Evolutionary conservation across 2,113 vertebrate genomes (phyloP), one percentile per base, ranked within the genome.

Genomic region (Chelonoidis abingdonii): DNA sequence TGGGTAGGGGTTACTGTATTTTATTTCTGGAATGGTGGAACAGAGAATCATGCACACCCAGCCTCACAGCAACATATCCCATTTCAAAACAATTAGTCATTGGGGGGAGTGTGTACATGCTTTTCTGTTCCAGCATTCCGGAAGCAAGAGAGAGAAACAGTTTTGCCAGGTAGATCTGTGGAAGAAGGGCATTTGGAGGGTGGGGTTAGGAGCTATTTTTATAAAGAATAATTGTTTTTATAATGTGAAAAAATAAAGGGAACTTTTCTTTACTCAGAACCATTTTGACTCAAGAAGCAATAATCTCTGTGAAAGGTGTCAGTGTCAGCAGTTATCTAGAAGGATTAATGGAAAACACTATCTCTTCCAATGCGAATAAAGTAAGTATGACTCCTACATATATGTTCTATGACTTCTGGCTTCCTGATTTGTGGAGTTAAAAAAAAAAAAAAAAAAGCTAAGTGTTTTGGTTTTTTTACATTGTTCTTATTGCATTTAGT

Each of bases 301-400:
- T 99, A 87, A 99, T 99, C 96, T 98, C 99, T 41, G 99, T 99
- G 62, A 99, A 99, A 97, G 99, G 99, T 4, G 98, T 99, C 95
- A 99, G 99, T 96, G 98, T 99, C 41, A 99, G 99, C 97, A 99
- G 99, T 93, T 99, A 99, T 93, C 97, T 99, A 44, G 99, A 99
- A 96, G 99, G 99, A 31, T 98, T 99, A 41, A 99, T 99, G 99
- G 99, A 99, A 24, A 99, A 96, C 89, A 99, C 98, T 1, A 99
- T 99, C 83, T 99, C 99, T 52, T 97, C 98, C 35, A 99, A 99
- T 65, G 99, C 99, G 38, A 99, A 98, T 93, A 99, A 99, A 97
- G 99, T 99, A 93, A 98, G 98, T 97, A 3, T 47, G 49, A 52
- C 56, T 69, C 56, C 9, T 6, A 1, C 21, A 10, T n/a, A 47